Evolutionary conservation across 2,113 vertebrate genomes (phyloP), one percentile per base, ranked within the genome.

Genomic region (Agapornis roseicollis): DNA sequence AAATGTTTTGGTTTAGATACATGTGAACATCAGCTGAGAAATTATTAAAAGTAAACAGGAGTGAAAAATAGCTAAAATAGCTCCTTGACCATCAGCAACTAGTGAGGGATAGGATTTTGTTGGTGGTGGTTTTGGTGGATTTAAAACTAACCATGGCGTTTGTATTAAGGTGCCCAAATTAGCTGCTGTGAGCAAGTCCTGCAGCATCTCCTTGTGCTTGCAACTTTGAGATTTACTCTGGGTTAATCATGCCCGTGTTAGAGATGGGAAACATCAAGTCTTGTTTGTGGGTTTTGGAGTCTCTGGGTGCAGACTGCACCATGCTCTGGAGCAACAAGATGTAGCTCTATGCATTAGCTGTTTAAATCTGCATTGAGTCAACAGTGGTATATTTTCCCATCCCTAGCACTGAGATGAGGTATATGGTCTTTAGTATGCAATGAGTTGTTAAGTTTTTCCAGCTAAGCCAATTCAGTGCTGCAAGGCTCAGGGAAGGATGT

Each of bases 371-470:
- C 8, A 2, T 6, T 5, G 50, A 78, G 80, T 16, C 17, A 53
- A 4, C 13, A 17, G 66, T 0, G 11, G 5, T 49, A 1, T 12
- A 6, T 63, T 61, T 53, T 46, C 44, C 64, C 3, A 5, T 29
- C 33, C 24, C 90, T 61, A 83, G 70, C 89, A 39, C 66, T 0
- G 6, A 87, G 63, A 78, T 47, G 78, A 61, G 24, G 35, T 55
- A 46, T 91, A 6, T 29, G 18, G 69, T 72, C 63, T 91, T 37
- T 35, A 84, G 74, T 46, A 49, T 5, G 5, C 76, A 71, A 46
- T 11, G 84, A 93, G 85, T 85, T 93, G 95, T 96, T 68, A 65
- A 90, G 82, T 71, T 97, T 91, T 79, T 56, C 58, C 56, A 95
- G 53, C 3, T 8, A 88, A 96, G 87, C 53, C 44, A 63, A 1